phyloP scores from a whole-genome alignment of 1,140 invertebrate species.

The Drosophila albomicans region DNA sequence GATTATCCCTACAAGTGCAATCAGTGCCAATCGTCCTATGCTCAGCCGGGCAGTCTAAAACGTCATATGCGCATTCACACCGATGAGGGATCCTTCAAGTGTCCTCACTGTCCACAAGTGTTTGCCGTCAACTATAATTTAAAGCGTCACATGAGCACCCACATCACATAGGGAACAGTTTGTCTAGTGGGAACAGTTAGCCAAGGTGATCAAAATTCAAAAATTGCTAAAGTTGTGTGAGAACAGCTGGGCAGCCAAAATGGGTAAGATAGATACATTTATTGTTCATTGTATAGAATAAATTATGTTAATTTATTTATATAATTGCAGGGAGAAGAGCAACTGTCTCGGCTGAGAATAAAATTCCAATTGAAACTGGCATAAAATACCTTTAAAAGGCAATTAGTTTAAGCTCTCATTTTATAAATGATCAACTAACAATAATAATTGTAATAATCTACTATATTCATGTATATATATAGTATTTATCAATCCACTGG shows the following conservation, averaged over 20 bases:
- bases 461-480: neutral
- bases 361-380: neutral
- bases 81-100: slow-evolving; percentile 27
- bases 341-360: slow-evolving; percentile 12
- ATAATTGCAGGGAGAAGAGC: neutral
- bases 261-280: neutral
- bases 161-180: slow-evolving; percentile 10
- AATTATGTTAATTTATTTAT: neutral
- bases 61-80: slow-evolving; percentile 27
- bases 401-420: slow-evolving; percentile 4
- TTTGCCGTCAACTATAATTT: slow-evolving; percentile 12
- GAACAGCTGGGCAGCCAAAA: neutral
- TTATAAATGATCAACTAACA: slow-evolving; percentile 7
- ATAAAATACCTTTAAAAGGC: slow-evolving; percentile 11
- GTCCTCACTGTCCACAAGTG: slow-evolving; percentile 14
- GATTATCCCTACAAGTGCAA: slow-evolving; percentile 26
- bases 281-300: neutral
- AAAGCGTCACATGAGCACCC: slow-evolving; percentile 30
- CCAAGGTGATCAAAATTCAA: neutral
- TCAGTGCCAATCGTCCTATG: slow-evolving; percentile 34
- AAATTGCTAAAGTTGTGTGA: neutral
- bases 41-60: slow-evolving; percentile 30
- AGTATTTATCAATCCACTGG: neutral
- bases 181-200: neutral
- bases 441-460: slow-evolving; percentile 10